Evolutionary conservation across 2,888 invertebrate species (phyloP).

Genomic region (Pilophorus perplexus): DNA sequence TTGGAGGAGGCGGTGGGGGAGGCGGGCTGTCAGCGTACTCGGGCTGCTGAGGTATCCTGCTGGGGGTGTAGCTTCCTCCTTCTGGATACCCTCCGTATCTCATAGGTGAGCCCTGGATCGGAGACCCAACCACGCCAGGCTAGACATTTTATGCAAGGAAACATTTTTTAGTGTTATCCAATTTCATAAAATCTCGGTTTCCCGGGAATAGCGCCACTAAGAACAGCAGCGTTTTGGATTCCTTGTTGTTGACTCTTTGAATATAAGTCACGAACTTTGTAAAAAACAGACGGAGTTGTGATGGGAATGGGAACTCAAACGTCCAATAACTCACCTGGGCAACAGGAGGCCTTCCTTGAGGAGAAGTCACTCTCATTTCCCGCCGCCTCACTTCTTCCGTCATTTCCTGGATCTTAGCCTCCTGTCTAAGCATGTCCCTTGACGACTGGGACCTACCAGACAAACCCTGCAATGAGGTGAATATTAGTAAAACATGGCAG

Average conservation of each 20-base stretch:
- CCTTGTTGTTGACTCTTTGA: too few relatives aligned
- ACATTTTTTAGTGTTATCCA: not conserved
- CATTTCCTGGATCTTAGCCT: slow-evolving; percentile 69
- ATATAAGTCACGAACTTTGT: too few relatives aligned
- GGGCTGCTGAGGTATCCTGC: slow-evolving; percentile 18
- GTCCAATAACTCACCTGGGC: slow-evolving; percentile 8
- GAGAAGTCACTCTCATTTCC: slow-evolving; percentile 52
- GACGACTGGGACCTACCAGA: slow-evolving; percentile 56
- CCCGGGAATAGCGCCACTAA: too few relatives aligned
- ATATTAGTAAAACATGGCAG: too few relatives aligned
- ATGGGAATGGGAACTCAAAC: too few relatives aligned
- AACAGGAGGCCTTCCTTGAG: slow-evolving; percentile 50
- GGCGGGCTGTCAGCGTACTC: slow-evolving; percentile 53
- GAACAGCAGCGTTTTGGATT: too few relatives aligned
- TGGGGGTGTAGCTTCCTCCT: slow-evolving; percentile 46
- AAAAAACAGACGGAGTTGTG: too few relatives aligned
- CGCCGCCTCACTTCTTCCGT: slow-evolving; percentile 67
- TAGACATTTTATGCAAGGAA: too few relatives aligned
- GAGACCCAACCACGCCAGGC: slow-evolving; percentile 20
- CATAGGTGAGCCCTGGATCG: slow-evolving; percentile 44
- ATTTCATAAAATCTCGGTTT: not conserved
- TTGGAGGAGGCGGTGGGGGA: slow-evolving; percentile 67
- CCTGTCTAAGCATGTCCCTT: slow-evolving; percentile 57
- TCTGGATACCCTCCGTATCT: slow-evolving; percentile 51
- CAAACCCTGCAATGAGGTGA: slow-evolving; percentile 48